Percentiles rank a stretch among this genome's conserved stretches.
Evolutionary conservation across 2,113 vertebrate species (phyloP).

Genomic region (Nasalis larvatus): DNA sequence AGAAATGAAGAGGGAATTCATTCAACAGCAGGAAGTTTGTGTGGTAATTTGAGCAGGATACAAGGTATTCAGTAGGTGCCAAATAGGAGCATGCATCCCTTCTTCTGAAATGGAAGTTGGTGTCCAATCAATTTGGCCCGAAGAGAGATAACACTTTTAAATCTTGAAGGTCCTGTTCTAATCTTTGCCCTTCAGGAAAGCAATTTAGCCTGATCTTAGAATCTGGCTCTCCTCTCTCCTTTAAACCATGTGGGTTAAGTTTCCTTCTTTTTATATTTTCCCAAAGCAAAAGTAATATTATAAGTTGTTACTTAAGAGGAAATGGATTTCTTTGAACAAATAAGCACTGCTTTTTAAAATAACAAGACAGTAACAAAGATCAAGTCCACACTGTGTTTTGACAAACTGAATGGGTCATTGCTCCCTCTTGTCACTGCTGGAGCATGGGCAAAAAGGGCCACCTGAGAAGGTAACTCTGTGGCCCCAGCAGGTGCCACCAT

Average conservation of each 20-base stretch:
- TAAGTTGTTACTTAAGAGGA: background rate
- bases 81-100: background rate
- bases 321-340: background rate
- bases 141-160: rapidly evolving
- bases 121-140: background rate
- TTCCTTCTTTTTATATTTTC: background rate
- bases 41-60: background rate
- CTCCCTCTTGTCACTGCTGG: background rate
- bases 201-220: background rate
- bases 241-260: background rate
- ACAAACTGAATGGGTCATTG: background rate
- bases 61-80: background rate
- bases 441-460: background rate
- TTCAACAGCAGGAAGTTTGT: background rate
- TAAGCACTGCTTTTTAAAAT: background rate
- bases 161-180: background rate
- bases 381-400: background rate
- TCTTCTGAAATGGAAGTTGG: background rate
- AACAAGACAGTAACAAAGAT: background rate
- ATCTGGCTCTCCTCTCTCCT: background rate
- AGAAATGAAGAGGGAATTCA: background rate
- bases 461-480: background rate
- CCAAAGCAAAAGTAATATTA: background rate
- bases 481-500: background rate
- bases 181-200: background rate